Conservation (phyloP, 2,113 vertebrate species). For the Puma concolor region DNA sequence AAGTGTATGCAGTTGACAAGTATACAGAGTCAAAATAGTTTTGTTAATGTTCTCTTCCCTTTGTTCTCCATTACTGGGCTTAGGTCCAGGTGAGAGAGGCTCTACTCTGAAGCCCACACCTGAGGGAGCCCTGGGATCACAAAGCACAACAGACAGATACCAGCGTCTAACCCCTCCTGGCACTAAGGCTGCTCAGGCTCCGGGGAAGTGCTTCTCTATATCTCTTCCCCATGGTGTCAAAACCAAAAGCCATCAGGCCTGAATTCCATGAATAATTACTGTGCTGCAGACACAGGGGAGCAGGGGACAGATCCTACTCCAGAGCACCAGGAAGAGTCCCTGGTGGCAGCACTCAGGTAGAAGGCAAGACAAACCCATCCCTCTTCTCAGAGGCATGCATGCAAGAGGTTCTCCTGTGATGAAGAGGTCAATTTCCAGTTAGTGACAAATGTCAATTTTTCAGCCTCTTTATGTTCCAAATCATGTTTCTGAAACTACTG, state of each 20-base stretch:
- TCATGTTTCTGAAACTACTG: slow-evolving; percentile 8
- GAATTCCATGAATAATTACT: neutral
- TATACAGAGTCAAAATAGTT: neutral
- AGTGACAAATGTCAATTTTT: neutral
- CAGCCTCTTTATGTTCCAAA: neutral
- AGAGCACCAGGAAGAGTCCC: neutral
- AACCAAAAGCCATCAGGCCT: neutral
- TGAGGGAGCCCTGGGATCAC: neutral
- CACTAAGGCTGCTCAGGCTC: too few relatives aligned
- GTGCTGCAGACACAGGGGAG: too few relatives aligned
- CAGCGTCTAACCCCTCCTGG: neutral
- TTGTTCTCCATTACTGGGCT: neutral
- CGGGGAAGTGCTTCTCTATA: neutral
- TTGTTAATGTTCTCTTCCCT: neutral
- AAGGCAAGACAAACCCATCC: neutral
- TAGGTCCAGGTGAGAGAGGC: neutral
- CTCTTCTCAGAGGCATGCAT: neutral
- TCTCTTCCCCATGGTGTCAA: neutral
- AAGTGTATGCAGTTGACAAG: neutral
- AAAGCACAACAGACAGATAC: neutral
- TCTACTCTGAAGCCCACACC: neutral
- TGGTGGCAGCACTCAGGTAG: neutral
- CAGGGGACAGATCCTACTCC: neutral
- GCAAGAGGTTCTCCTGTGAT: neutral
- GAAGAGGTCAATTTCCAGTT: neutral